A percentile compares a stretch with the other conserved stretches of the same genome.
Evolutionary conservation across 2,888 invertebrate genomes (phyloP).

Genomic region (Clepsis dumicolana): DNA sequence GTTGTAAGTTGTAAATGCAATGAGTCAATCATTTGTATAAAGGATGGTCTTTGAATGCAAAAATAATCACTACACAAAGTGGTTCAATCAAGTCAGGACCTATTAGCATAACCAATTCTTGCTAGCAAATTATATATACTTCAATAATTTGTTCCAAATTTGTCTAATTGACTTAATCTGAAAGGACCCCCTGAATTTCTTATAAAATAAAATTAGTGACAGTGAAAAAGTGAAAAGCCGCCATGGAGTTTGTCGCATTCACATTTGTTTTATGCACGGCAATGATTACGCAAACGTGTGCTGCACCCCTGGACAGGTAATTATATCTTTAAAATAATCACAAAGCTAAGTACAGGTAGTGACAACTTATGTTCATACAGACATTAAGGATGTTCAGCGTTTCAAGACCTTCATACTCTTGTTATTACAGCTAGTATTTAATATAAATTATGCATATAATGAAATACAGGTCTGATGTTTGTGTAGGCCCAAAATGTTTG

Average conservation of each 20-base stretch:
- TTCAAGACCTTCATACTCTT: background rate
- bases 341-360: background rate
- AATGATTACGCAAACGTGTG: background rate
- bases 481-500: too few species aligned
- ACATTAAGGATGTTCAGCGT: background rate
- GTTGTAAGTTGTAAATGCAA: background rate
- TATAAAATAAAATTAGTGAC: background rate
- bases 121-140: slow-evolving; percentile 26
- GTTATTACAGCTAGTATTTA: too few species aligned
- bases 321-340: background rate
- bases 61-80: slow-evolving; percentile 26
- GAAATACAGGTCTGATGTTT: too few species aligned
- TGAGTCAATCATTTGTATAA: slow-evolving; percentile 27
- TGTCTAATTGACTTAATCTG: background rate
- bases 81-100: slow-evolving; percentile 38
- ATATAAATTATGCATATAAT: too few species aligned
- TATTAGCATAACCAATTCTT: slow-evolving; percentile 43
- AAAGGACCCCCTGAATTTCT: background rate
- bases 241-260: background rate
- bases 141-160: slow-evolving; percentile 33
- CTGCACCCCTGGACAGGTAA: background rate
- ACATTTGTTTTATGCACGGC: background rate
- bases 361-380: background rate
- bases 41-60: slow-evolving; percentile 24
- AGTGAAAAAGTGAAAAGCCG: background rate